Percentiles rank a stretch among this genome's conserved stretches.
Evolutionary conservation across 1,140 invertebrate species (phyloP).

Genomic region (Trialeurodes vaporariorum): DNA sequence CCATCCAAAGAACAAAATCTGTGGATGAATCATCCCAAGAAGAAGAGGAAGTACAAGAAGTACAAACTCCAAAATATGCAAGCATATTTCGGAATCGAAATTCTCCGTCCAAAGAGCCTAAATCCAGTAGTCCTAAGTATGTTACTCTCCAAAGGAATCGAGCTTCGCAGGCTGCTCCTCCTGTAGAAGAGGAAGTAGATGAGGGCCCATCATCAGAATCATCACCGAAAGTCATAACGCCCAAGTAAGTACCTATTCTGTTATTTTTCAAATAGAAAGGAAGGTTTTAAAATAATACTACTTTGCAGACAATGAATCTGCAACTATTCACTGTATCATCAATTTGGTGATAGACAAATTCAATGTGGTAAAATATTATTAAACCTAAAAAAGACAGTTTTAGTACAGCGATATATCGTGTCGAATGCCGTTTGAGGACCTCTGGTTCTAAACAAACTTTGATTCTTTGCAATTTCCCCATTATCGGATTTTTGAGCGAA

Average conservation of each 20-base stretch:
- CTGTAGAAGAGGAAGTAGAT: slow-evolving; percentile 22
- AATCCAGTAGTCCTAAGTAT: slow-evolving; percentile 19
- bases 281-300: too few relatives aligned
- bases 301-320: too few relatives aligned
- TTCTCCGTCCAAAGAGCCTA: slow-evolving; percentile 32
- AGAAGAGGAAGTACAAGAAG: slow-evolving; percentile 33
- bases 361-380: too few relatives aligned
- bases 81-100: slow-evolving; percentile 49
- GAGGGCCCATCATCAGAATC: slow-evolving; percentile 15
- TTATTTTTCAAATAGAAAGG: too few relatives aligned
- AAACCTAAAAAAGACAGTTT: too few relatives aligned
- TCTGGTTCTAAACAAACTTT: too few relatives aligned
- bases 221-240: slow-evolving; percentile 12
- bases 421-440: too few relatives aligned
- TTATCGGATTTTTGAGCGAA: too few relatives aligned
- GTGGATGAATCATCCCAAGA: slow-evolving; percentile 25
- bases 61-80: slow-evolving; percentile 44
- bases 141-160: slow-evolving; percentile 19
- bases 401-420: too few relatives aligned
- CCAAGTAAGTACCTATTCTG: slow-evolving; percentile 26
- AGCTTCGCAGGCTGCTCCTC: not conserved
- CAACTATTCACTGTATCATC: too few relatives aligned
- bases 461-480: too few relatives aligned
- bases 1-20: slow-evolving; percentile 12
- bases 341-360: too few relatives aligned